These are phyloP conservation scores for Sinhomidia bicolor DNA, from an alignment of 2,888 invertebrate genomes.

Conservation along the genomic window DNA sequence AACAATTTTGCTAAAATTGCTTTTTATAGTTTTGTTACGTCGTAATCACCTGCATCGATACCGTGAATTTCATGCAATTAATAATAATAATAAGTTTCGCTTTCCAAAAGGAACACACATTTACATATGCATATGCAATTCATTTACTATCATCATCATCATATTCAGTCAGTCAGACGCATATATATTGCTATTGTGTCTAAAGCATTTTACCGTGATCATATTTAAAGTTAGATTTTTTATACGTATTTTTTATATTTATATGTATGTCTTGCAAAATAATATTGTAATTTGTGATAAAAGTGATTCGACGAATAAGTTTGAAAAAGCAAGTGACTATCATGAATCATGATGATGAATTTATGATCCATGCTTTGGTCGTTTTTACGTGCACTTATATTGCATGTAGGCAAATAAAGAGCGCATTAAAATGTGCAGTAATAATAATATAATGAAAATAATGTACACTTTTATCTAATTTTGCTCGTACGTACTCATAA, in stretches of 20 bases:
- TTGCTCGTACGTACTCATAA: slow-evolving; percentile 17
- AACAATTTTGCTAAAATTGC: slow-evolving; percentile 48
- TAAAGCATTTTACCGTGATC: no score
- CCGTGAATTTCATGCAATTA: slow-evolving; percentile 47
- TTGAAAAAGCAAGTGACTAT: not conserved
- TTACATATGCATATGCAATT: slow-evolving; percentile 4
- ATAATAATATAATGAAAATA: slow-evolving; percentile 19
- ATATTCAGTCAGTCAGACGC: no score
- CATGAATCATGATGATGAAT: slow-evolving; percentile 24
- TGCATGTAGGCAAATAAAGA: slow-evolving; percentile 7
- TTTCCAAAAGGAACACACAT: slow-evolving; percentile 45
- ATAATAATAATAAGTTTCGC: slow-evolving; percentile 64
- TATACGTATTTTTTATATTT: no score
- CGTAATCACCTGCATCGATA: slow-evolving; percentile 30
- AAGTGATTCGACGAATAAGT: not conserved
- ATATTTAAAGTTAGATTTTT: no score
- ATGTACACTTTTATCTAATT: slow-evolving; percentile 6
- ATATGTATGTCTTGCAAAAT: no score
- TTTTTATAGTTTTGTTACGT: slow-evolving; percentile 52
- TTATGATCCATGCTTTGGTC: slow-evolving; percentile 21
- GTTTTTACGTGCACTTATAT: not conserved
- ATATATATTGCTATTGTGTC: not conserved
- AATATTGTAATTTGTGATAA: not conserved
- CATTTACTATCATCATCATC: not conserved
- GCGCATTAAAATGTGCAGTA: slow-evolving; percentile 20